A percentile compares a stretch with the other conserved stretches of the same genome.
phyloP scores from a whole-genome alignment of 2,113 vertebrate species.

The Osmerus mordax region DNA sequence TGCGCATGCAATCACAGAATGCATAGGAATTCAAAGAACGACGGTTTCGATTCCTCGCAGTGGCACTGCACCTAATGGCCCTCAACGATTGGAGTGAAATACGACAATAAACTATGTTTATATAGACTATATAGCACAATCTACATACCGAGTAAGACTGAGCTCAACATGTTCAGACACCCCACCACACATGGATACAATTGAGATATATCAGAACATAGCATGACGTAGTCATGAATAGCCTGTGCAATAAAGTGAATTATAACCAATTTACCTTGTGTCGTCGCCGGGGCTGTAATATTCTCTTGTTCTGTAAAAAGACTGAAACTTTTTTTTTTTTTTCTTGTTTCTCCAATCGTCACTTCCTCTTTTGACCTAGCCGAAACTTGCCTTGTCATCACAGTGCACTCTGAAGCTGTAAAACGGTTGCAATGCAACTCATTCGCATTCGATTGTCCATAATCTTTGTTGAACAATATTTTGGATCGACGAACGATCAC shows the following conservation, averaged over 20 bases:
- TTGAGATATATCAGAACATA: not conserved
- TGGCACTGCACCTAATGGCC: too few relatives aligned
- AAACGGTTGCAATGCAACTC: not conserved
- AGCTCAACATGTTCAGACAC: too few relatives aligned
- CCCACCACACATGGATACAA: not conserved
- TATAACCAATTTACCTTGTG: conserved; percentile 2
- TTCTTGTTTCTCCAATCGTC: conserved; percentile 49
- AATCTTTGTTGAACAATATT: not conserved
- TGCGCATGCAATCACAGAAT: too few relatives aligned
- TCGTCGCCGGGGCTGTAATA: not conserved
- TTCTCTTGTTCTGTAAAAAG: conserved; percentile 8
- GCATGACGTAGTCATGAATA: too few relatives aligned
- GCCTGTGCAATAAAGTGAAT: too few relatives aligned
- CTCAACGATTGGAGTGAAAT: too few relatives aligned
- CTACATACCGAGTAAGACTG: not conserved
- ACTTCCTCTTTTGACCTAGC: conserved; percentile 52
- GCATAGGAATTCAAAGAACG: too few relatives aligned
- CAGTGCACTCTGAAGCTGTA: not conserved
- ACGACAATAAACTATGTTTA: too few relatives aligned
- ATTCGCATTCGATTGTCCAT: not conserved
- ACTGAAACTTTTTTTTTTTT: conserved; percentile 36
- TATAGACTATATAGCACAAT: too few relatives aligned
- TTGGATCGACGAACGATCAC: too few relatives aligned
- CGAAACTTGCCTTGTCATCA: conserved; percentile 18
- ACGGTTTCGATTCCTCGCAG: too few relatives aligned